Base-by-base conservation (phyloP, 1,140 invertebrate species). In the Nephila pilipes region DNA sequence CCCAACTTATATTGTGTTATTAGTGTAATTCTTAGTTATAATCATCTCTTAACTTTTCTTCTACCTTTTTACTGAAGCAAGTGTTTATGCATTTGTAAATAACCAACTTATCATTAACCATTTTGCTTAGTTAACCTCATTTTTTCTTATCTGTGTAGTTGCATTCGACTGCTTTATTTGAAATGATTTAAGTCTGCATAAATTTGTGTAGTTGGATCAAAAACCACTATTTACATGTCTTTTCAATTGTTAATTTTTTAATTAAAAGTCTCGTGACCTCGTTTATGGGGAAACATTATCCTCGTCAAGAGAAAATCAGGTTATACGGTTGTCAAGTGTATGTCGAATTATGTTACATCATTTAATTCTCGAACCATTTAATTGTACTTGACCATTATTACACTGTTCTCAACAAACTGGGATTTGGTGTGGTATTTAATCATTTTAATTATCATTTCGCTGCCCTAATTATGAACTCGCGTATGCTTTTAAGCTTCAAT, bases 371-470 rank as follows among this genome's bases (percentile, higher is more conserved):
- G 18, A 18, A 60, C 22, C 16, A 4, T 22, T 60, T 36, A 32
- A 65, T 25, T 29, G 10, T n/a, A 25, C 63, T 65, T 16, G 69
- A 75, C 63, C 69, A 75, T 75, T 29, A 75, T 75, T 32, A 32
- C 69, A 36, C 25, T 16, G 69, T 29, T 36, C 69, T 75, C 32
- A 75, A 75, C 69, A 75, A 75, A 75, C 29, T 75, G 18, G 69
- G 32, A 75, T 75, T 32, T 75, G 69, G 69, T 29, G 69, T 75
- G 69, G 29, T 36, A 36, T 75, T 75, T 75, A 75, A 75, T 75
- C 69, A 32, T 29, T 36, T 75, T 75, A 75, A 75, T 75, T 75
- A 75, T 29, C 69, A 75, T 75, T 75, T 75, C 69, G 69, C 29
- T 75, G 29, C 29, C 69, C 69, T 29, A 75, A 75, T 75, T 75